Base-by-base conservation (phyloP, 2,888 invertebrate species). In the Macroteleia sp. region DNA sequence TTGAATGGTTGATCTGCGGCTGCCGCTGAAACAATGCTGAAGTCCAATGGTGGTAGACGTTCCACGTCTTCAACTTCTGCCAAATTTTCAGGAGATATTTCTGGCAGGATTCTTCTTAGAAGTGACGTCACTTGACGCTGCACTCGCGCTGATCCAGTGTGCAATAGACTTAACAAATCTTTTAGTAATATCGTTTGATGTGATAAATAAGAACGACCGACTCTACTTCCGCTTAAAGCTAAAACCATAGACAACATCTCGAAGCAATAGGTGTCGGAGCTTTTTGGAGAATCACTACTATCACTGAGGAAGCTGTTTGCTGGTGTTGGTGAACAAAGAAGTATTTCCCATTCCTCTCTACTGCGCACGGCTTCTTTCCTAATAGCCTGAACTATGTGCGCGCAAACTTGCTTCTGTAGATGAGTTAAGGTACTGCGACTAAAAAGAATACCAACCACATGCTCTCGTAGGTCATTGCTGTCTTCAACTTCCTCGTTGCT, bases 201-300 rank as follows among this genome's bases (percentile, higher is more conserved):
- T 0, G 98, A 97, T 10, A 99, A 92, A 90, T 98, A 98, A 0
- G 96, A 94, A 22, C 98, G 93, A 0, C 98, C 98, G 0, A 98
- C 97, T 0, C 95, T 94, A 83, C 98, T 98, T 2, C 98, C 98
- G 79, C 98, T 98, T 39, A 99, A 92, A 0, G 99, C 98, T 83
- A 98, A 91, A 50, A 97, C 98, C 96, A 98, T 96, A 3, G 98
- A 98, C 17, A 99, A 92, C 97, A 99, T 97, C 93, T 99, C 98
- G 89, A 98, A 99, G 92, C 98, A 98, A 91, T 98, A 99, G n/a
- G 97, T 97, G 91, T 99, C 98, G 1, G 93, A 92, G 70, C 92
- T 92, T 87, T 93, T 93, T 1, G 90, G 90, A 17, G 91, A 86
- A 80, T 93, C 93, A 59, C 92, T 92, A 76, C 92, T 92, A 25